Evolutionary conservation across 2,888 invertebrate genomes (phyloP), one percentile per base, ranked within the genome.

Genomic region (Calameuta idolon): DNA sequence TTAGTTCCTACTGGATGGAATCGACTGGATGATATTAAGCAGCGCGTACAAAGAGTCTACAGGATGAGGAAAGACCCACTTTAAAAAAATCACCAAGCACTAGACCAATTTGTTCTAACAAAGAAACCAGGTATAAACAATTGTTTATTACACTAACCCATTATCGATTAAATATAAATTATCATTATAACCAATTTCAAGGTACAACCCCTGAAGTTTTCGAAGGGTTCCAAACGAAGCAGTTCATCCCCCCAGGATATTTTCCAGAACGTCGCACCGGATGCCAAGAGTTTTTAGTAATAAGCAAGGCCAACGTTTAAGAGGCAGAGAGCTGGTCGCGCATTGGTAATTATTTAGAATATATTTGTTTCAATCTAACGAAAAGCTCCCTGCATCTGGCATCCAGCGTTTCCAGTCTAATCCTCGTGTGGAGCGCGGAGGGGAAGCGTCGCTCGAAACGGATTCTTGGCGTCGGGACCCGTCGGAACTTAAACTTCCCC

Each of bases 321-420:
- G 23, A 15, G 9, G 15, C 55, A 55, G 23, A 23, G 23, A 23
- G 55, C 40, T 40, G 40, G 55, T 55, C 3, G 71, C 71, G 33
- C 71, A 34, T 77, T 73, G 69, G 77, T 81, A 81, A 82, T 82
- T 81, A 82, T 81, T 82, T 80, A 55, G 80, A 82, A 80, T 79
- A 77, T 81, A 80, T 80, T 77, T 79, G 79, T 80, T 80, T 79
- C 79, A 79, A 80, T 81, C 79, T 76, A 69, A 34, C 23, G 74
- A 73, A 80, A 78, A 69, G 55, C 55, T 23, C 74, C 73, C 75
- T 76, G 78, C 74, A 75, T 76, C 76, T 74, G 76, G 78, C 75
- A 77, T 79, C 78, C 79, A 80, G 75, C 77, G 78, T 83, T 83
- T 81, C 83, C 83, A 81, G 81, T 81, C 78, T 80, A 81, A 81